Base-by-base conservation (phyloP, 1,140 invertebrate genomes). In the Ylistrum balloti region DNA sequence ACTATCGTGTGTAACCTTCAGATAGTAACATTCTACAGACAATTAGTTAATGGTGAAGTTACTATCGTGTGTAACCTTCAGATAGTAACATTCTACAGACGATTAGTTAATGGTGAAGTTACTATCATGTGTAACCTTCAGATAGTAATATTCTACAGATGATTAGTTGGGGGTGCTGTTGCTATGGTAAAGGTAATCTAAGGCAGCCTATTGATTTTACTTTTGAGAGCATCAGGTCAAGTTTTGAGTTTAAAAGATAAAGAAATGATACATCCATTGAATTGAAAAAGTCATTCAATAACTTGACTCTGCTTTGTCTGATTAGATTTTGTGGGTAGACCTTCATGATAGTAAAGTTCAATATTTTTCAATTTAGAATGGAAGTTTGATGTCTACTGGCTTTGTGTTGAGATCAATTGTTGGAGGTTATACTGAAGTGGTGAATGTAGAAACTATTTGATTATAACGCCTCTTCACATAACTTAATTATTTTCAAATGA, bases 231-330 rank as follows among this genome's bases (percentile, higher is more conserved):
- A 74, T 74, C 56, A n/a, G 56, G 56, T 74, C 56, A 74, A 74
- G n/a, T 74, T 74, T 74, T 74, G n/a, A 74, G 56, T 74, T 74
- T 1, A 74, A 38, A 74, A 74, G n/a, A 74, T 74, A 74, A 28
- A 74, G 56, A 74, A 74, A 74, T 74, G 56, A 74, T 74, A 9
- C n/a, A n/a, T 74, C 56, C 56, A 74, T 74, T 74, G 28, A 45
- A 13, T 13, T 45, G 41, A 45, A 74, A 74, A n/a, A 74, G 22
- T n/a, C 56, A 74, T 74, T 74, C 56, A 28, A 74, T 74, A 74
- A 74, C 56, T 74, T 74, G 56, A 74, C 56, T 74, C 22, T 74
- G n/a, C 1, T 74, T 74, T 74, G 41, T 45, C 41, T 45, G 56
- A 74, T 74, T 28, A 74, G 22, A 74, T 74, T 74, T n/a, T 74